A percentile compares a stretch with the other conserved stretches of the same genome.
phyloP scores from a whole-genome alignment of 1,140 invertebrate genomes.

The Diuraphis noxia region DNA sequence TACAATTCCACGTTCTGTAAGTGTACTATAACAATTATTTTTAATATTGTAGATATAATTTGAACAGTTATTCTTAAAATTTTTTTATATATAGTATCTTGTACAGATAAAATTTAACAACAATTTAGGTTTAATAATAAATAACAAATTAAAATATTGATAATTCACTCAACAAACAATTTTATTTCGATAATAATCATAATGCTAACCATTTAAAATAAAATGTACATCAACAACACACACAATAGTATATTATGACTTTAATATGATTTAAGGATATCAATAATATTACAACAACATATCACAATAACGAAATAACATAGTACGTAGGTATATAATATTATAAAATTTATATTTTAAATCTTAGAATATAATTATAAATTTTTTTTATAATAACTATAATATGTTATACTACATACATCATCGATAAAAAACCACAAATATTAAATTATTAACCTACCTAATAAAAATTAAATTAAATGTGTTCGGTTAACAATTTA shows the following conservation, averaged over 20 bases:
- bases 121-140: not conserved
- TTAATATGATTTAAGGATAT: not conserved
- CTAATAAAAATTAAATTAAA: not conserved
- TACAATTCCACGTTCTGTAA: not conserved
- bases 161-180: constrained; percentile 62
- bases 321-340: not conserved
- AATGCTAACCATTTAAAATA: constrained; percentile 7
- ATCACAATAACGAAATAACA: constrained; percentile 31
- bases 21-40: not conserved
- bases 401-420: not conserved
- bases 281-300: constrained; percentile 23
- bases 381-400: not conserved
- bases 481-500: not conserved
- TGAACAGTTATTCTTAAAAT: not conserved
- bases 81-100: not conserved
- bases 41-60: not conserved
- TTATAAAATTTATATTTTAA: not conserved
- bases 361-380: not conserved
- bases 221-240: constrained; percentile 18
- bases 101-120: not conserved
- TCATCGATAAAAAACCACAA: not conserved
- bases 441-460: not conserved
- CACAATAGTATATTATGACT: not conserved
- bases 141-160: constrained; percentile 1
- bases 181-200: constrained; percentile 62